A percentile compares a stretch with the other conserved stretches of the same genome.
Evolutionary conservation across 2,888 invertebrate species (phyloP).

Genomic region (Liodrosophila aerea): DNA sequence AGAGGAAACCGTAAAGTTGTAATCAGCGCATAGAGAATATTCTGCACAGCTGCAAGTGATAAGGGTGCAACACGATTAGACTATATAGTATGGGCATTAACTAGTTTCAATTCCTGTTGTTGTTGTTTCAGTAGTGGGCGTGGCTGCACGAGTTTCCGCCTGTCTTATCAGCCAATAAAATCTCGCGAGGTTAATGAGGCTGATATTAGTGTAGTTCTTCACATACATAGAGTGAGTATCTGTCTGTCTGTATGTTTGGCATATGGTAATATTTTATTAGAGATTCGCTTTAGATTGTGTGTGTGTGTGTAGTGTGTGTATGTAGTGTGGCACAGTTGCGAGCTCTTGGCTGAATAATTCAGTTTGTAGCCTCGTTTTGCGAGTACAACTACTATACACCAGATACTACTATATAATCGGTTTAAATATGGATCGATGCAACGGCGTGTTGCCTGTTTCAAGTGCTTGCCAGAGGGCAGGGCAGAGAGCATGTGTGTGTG

Average conservation of each 20-base stretch:
- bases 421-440: constrained; percentile 45
- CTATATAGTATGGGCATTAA: no score
- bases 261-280: constrained; percentile 13
- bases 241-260: neutral
- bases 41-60: constrained; percentile 17
- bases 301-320: neutral
- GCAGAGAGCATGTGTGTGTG: neutral
- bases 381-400: neutral
- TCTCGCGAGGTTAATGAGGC: constrained; percentile 19
- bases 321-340: constrained; percentile 5
- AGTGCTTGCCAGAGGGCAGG: neutral
- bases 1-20: constrained; percentile 1
- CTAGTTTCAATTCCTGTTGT: neutral
- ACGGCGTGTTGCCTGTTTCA: constrained; percentile 9
- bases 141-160: constrained; percentile 32
- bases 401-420: constrained; percentile 22
- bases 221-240: neutral
- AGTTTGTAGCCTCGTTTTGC: constrained; percentile 35
- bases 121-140: constrained; percentile 3
- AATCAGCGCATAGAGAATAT: neutral
- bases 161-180: constrained; percentile 16
- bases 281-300: constrained; percentile 1
- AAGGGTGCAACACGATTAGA: neutral
- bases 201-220: constrained; percentile 5
- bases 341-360: constrained; percentile 38